A percentile compares a stretch with the other conserved stretches of the same genome.
phyloP scores from a whole-genome alignment of 2,888 invertebrate species.

The Epicampocera succincta region DNA sequence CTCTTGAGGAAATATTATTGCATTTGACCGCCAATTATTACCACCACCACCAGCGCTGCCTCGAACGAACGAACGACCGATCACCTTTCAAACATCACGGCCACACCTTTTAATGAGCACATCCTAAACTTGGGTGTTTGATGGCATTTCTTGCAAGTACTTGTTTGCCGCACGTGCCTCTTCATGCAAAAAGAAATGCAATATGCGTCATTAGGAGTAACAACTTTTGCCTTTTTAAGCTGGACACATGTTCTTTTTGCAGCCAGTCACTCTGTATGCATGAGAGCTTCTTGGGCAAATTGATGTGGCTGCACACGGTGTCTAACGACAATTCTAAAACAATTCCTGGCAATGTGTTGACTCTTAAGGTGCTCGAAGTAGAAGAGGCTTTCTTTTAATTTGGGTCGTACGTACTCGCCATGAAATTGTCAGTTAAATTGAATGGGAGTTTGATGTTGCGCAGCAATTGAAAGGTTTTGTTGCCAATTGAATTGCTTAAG shows the following conservation, averaged over 20 bases:
- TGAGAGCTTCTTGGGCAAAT: slow-evolving; percentile 45
- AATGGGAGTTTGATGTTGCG: slow-evolving; percentile 14
- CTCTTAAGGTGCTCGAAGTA: slow-evolving; percentile 5
- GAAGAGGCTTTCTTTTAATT: slow-evolving; percentile 5
- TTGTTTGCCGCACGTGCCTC: slow-evolving; percentile 63
- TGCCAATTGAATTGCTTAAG: neutral
- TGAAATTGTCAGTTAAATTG: slow-evolving; percentile 38
- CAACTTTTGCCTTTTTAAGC: slow-evolving; percentile 3
- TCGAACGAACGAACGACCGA: no score
- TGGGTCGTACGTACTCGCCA: slow-evolving; percentile 14
- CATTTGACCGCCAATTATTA: slow-evolving; percentile 43
- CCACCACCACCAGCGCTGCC: slow-evolving; percentile 11
- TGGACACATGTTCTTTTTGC: slow-evolving; percentile 28
- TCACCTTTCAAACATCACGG: slow-evolving; percentile 46
- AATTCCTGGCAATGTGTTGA: slow-evolving; percentile 34
- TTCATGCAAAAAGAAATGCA: slow-evolving; percentile 54
- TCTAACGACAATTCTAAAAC: slow-evolving; percentile 42
- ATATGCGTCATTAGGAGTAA: slow-evolving; percentile 40
- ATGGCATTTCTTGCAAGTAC: slow-evolving; percentile 17
- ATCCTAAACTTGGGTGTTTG: slow-evolving; percentile 41
- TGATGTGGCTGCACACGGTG: slow-evolving; percentile 20
- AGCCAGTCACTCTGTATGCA: slow-evolving; percentile 27
- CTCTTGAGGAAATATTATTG: slow-evolving; percentile 33
- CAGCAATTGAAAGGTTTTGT: slow-evolving; percentile 3
- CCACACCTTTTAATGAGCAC: slow-evolving; percentile 62